Conservation (phyloP, 2,888 invertebrate species). For the Pterostichus madidus region DNA sequence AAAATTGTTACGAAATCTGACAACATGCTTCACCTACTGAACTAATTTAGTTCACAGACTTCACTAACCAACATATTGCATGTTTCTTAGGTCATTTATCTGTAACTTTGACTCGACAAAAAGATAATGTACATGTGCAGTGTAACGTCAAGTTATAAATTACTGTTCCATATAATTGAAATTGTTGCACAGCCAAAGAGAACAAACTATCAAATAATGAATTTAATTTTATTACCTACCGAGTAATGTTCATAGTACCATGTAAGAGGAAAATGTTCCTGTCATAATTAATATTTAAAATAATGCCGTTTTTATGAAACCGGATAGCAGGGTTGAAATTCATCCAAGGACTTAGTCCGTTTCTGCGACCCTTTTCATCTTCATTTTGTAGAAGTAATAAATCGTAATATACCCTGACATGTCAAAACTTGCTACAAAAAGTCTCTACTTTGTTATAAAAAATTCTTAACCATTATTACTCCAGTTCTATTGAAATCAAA, state of each 20-base stretch:
- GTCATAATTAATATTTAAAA: slow-evolving; percentile 48
- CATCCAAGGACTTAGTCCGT: slow-evolving; percentile 35
- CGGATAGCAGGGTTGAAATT: slow-evolving; percentile 21
- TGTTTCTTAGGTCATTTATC: slow-evolving; percentile 28
- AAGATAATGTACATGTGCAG: slow-evolving; percentile 19
- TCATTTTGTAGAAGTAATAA: slow-evolving; percentile 48
- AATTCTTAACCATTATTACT: slow-evolving; percentile 45
- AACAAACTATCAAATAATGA: slow-evolving; percentile 2
- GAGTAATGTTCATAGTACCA: background rate
- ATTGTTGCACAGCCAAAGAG: background rate
- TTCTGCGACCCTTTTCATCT: slow-evolving; percentile 41
- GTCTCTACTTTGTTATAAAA: slow-evolving; percentile 35
- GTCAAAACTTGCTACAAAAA: slow-evolving; percentile 49
- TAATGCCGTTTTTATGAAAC: slow-evolving; percentile 44
- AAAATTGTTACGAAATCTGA: slow-evolving; percentile 9
- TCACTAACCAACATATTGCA: slow-evolving; percentile 33
- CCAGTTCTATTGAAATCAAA: slow-evolving; percentile 41
- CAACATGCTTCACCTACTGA: slow-evolving; percentile 30
- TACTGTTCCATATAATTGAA: slow-evolving; percentile 4
- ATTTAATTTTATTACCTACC: slow-evolving; percentile 2
- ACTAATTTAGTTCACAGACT: slow-evolving; percentile 25
- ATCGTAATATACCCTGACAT: slow-evolving; percentile 46
- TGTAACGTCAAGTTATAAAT: background rate
- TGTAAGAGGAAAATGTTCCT: slow-evolving; percentile 6
- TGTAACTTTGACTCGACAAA: slow-evolving; percentile 27